A percentile compares a stretch with the other conserved stretches of the same genome.
phyloP scores from a whole-genome alignment of 2,113 vertebrate genomes.

The Acanthochromis polyacanthus region DNA sequence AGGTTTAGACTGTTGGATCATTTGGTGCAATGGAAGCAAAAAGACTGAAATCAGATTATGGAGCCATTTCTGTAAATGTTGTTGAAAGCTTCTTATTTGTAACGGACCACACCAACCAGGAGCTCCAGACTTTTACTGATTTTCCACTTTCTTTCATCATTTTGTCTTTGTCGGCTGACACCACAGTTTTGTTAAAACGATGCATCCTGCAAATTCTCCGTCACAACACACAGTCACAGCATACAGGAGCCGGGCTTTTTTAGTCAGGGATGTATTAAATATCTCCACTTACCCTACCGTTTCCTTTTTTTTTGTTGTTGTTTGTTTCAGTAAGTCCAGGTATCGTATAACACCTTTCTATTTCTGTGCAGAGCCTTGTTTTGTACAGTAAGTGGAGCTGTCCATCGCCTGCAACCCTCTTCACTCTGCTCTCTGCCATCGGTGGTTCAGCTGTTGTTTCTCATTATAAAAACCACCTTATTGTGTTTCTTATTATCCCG shows the following conservation, averaged over 20 bases:
- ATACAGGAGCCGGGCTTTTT: conserved; percentile 23
- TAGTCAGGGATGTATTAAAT: conserved; percentile 34
- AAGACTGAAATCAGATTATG: too few species aligned
- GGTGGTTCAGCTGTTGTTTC: conserved; percentile 83
- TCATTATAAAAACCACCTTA: conserved; percentile 83
- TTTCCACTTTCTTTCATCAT: neutral
- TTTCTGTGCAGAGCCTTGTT: conserved; percentile 61
- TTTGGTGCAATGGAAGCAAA: too few species aligned
- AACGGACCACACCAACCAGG: neutral
- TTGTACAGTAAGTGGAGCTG: conserved; percentile 75
- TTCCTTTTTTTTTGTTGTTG: neutral
- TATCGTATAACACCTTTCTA: conserved; percentile 53
- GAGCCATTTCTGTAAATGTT: too few species aligned
- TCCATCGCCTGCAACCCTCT: conserved; percentile 69
- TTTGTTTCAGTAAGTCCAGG: conserved; percentile 37
- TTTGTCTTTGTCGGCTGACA: conserved; percentile 1
- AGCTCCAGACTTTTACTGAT: neutral
- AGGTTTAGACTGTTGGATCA: too few species aligned
- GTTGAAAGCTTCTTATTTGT: too few species aligned
- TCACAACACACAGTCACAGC: conserved; percentile 2
- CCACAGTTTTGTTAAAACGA: neutral
- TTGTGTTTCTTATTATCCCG: conserved; percentile 83
- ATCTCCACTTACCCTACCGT: neutral
- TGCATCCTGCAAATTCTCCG: neutral
- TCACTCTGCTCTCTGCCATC: conserved; percentile 68